Evolutionary conservation across 2,797 vertebrate species (phyloP).

Genomic region (Allobates femoralis): DNA sequence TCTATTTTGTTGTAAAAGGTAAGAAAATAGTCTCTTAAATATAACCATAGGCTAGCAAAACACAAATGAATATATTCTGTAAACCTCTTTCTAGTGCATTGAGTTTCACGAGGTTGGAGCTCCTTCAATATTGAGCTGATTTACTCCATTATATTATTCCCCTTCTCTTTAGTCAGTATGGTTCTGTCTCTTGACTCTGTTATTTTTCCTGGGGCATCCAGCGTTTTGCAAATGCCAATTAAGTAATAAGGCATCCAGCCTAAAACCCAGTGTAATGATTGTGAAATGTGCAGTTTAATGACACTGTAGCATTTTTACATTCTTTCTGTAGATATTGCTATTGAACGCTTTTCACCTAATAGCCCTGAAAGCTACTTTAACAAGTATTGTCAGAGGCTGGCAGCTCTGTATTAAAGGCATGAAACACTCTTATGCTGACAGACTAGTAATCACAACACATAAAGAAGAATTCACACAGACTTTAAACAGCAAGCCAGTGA

Average conservation of each 20-base stretch:
- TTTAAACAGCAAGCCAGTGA: slow-evolving; percentile 32
- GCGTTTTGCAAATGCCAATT: slow-evolving; percentile 45
- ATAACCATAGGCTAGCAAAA: background rate
- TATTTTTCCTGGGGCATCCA: slow-evolving; percentile 30
- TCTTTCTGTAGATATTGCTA: slow-evolving; percentile 43
- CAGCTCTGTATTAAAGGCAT: slow-evolving; percentile 44
- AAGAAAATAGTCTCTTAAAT: background rate
- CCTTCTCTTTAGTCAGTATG: background rate
- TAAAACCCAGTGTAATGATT: slow-evolving; percentile 21
- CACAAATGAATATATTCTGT: background rate
- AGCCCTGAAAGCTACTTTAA: slow-evolving; percentile 50
- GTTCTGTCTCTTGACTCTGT: background rate
- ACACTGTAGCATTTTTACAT: slow-evolving; percentile 30
- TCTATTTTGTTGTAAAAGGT: background rate
- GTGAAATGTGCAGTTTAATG: slow-evolving; percentile 40
- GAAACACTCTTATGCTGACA: slow-evolving; percentile 38
- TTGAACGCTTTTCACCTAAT: slow-evolving; percentile 42
- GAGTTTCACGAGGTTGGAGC: background rate
- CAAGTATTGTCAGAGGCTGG: slow-evolving; percentile 26
- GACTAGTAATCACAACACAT: slow-evolving; percentile 53
- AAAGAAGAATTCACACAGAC: slow-evolving; percentile 41
- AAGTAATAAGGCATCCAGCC: slow-evolving; percentile 38
- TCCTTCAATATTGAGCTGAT: background rate
- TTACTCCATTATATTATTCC: slow-evolving; percentile 7
- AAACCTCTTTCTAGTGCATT: background rate